A percentile compares a stretch with the other conserved stretches of the same genome.
Evolutionary conservation across 2,888 invertebrate genomes (phyloP).

Genomic region (Plutella xylostella): DNA sequence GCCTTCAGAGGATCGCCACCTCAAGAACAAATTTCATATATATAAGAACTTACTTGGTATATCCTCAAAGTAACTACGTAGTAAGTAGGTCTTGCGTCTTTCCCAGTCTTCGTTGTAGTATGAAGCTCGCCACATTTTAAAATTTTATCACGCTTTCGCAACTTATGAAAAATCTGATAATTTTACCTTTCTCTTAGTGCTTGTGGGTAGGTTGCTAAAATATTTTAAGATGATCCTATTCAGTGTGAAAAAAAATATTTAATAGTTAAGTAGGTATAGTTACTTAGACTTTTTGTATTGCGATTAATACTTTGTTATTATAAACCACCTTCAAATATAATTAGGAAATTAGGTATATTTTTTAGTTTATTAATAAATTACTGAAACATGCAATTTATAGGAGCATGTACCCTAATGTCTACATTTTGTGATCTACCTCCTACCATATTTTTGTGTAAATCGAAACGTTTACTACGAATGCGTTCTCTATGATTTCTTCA

Average conservation of each 20-base stretch:
- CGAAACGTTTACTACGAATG: neutral
- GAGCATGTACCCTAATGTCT: no score
- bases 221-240: neutral
- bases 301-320: neutral
- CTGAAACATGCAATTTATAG: no score
- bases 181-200: neutral
- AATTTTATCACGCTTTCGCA: neutral
- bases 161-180: neutral
- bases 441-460: no score
- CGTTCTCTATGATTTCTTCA: no score
- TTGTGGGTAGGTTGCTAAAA: neutral
- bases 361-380: no score
- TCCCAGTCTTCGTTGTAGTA: conserved; percentile 25
- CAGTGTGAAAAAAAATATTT: neutral
- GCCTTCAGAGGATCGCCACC: no score
- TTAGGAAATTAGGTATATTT: no score
- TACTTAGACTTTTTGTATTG: neutral
- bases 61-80: conserved; percentile 9
- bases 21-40: conserved; percentile 10
- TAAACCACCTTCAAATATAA: no score
- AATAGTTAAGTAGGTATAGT: neutral
- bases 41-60: conserved; percentile 6
- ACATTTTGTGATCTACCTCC: no score
- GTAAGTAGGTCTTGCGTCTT: conserved; percentile 20
- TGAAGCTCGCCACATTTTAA: conserved; percentile 13